Percentiles rank a stretch among this genome's conserved stretches.
Conservation (phyloP, 1,140 invertebrate species). For the Rhopalosiphum padi region DNA sequence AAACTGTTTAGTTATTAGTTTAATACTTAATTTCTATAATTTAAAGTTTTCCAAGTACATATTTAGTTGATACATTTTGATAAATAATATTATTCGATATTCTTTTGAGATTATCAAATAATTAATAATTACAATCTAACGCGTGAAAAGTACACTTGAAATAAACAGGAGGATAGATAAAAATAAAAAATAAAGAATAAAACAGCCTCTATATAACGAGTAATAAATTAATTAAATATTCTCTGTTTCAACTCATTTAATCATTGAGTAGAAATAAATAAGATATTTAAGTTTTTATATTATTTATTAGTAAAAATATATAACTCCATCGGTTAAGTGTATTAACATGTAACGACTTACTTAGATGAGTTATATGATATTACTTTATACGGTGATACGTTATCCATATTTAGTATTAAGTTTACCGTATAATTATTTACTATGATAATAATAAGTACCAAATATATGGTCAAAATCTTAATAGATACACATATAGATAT, state of each 20-base stretch:
- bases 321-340: too few species aligned
- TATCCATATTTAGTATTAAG: too few species aligned
- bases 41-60: neutral
- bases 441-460: too few species aligned
- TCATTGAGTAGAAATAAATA: neutral
- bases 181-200: too few species aligned
- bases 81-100: neutral
- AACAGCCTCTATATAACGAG: too few species aligned
- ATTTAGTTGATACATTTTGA: neutral
- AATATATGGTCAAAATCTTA: too few species aligned
- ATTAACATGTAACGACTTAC: neutral
- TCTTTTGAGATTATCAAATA: neutral
- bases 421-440: too few species aligned
- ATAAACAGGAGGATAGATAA: neutral
- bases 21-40: too few species aligned
- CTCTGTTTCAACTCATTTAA: neutral
- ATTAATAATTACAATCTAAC: neutral
- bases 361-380: neutral
- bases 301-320: neutral
- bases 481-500: too few species aligned
- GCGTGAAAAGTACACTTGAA: neutral
- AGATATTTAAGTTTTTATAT: neutral
- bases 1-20: neutral
- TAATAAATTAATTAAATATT: too few species aligned
- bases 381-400: neutral